These are phyloP conservation scores for Phataginus tricuspis DNA, from an alignment of 2,797 vertebrate genomes.

Conservation along the genomic window DNA sequence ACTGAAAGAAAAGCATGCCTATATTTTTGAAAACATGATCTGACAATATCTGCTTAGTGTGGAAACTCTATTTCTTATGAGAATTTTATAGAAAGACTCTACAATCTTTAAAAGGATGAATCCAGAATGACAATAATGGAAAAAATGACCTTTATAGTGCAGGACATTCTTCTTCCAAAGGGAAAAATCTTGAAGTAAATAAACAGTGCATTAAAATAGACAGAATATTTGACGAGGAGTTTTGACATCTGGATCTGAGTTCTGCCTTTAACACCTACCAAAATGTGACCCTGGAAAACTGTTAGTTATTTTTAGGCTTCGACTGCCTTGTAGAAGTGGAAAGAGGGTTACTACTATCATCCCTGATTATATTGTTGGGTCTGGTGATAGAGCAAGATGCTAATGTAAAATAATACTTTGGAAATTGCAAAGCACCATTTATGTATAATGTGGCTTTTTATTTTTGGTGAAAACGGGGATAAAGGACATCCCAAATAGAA, in stretches of 20 bases:
- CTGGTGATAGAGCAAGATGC: not conserved
- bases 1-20: not conserved
- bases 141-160: not conserved
- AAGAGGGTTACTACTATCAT: not conserved
- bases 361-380: not conserved
- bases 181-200: not conserved
- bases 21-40: not conserved
- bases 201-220: not conserved
- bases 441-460: conserved; percentile 46
- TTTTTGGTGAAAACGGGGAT: conserved; percentile 44
- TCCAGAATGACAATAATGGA: not conserved
- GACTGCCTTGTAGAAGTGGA: not conserved
- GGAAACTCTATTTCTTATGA: not conserved
- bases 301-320: conserved; percentile 1
- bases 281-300: not conserved
- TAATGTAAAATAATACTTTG: conserved; percentile 48
- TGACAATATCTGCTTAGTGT: not conserved
- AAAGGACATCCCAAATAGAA: conserved; percentile 36
- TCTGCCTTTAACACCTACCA: conserved; percentile 3
- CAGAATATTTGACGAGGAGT: not conserved
- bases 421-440: conserved; percentile 49
- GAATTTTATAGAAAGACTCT: not conserved
- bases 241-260: not conserved
- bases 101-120: not conserved
- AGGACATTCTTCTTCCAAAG: not conserved